Evolutionary conservation across 2,113 vertebrate species (phyloP).

Genomic region (Alethe castanea): DNA sequence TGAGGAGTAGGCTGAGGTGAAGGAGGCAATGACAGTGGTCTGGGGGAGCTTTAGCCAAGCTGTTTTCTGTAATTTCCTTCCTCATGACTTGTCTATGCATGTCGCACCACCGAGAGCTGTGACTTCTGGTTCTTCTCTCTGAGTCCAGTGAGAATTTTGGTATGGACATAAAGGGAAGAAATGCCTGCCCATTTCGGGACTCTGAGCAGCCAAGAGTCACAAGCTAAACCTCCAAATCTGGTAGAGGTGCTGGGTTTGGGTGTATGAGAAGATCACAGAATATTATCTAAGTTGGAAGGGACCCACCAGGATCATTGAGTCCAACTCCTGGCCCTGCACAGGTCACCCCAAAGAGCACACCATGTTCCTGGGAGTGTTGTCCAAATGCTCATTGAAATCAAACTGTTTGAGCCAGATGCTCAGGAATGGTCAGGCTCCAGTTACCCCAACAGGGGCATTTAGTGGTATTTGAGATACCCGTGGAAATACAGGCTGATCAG

Average conservation of each 20-base stretch:
- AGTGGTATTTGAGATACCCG: background rate
- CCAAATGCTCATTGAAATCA: background rate
- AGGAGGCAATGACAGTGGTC: background rate
- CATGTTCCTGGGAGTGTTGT: background rate
- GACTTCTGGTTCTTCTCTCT: background rate
- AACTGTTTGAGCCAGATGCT: background rate
- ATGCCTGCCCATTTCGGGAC: background rate
- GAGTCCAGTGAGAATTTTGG: background rate
- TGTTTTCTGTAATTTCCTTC: background rate
- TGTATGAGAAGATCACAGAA: background rate
- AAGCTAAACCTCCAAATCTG: background rate
- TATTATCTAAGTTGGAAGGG: background rate
- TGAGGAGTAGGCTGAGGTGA: background rate
- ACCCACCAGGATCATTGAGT: fast-evolving
- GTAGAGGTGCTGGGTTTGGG: background rate
- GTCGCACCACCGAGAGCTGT: fast-evolving
- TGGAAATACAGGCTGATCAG: background rate
- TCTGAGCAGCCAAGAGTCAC: background rate
- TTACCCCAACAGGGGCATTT: background rate
- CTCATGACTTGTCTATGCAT: background rate
- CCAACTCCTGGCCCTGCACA: background rate
- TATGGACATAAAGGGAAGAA: background rate
- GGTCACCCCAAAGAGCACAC: background rate
- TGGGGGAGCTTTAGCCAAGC: background rate
- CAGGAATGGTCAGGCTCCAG: background rate